Percentiles rank a stretch among this genome's conserved stretches.
Conservation (phyloP, 2,113 vertebrate genomes). For the Podilymbus podiceps region DNA sequence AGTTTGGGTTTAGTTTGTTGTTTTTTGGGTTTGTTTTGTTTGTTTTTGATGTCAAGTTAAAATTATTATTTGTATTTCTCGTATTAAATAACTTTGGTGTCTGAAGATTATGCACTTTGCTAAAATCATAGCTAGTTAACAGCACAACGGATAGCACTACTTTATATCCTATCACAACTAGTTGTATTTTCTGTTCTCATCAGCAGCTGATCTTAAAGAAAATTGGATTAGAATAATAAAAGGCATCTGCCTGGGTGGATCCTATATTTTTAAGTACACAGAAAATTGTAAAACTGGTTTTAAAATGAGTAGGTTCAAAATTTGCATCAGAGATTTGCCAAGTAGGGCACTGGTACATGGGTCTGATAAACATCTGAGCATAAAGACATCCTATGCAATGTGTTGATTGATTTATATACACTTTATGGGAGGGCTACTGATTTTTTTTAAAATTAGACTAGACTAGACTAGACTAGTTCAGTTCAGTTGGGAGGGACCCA, state of each 20-base stretch:
- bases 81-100: neutral
- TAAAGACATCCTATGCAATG: neutral
- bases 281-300: neutral
- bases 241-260: neutral
- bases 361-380: neutral
- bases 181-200: neutral
- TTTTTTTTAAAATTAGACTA: neutral
- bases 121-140: neutral
- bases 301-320: neutral
- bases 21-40: too few species aligned
- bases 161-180: neutral
- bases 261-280: neutral
- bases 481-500: neutral
- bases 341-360: neutral
- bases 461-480: neutral
- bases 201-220: neutral
- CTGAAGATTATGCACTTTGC: neutral
- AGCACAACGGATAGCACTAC: neutral
- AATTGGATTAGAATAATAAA: neutral
- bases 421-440: neutral
- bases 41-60: neutral
- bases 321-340: neutral
- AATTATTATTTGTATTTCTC: neutral
- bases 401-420: neutral
- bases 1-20: neutral